Evolutionary conservation across 1,140 invertebrate species (phyloP), one percentile per base, ranked within the genome.

Genomic region (Scaptodrosophila lebanonensis): DNA sequence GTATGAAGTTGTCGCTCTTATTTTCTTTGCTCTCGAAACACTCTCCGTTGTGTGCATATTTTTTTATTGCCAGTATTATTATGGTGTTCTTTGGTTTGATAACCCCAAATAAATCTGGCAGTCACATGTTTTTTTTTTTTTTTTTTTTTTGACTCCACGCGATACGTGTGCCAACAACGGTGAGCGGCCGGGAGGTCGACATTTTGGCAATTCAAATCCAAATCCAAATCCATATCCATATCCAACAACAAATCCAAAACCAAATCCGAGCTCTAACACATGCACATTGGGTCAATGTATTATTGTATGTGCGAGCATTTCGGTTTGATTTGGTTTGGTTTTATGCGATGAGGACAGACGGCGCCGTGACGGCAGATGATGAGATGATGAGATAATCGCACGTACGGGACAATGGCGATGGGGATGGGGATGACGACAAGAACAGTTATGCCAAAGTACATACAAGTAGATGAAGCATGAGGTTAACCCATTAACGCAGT

Each of bases 61-160:
- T 42, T 45, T 62, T 51, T 18, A 43, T 51, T 40, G 38, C 18
- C 25, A 38, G 57, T 53, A 35, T 16, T 43, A 36, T 56, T 59
- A 60, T 52, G 67, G 50, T 69, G 43, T 36, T 66, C 42, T 48
- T 29, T 36, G 57, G 63, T 53, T 50, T 62, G 66, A 70, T 75
- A 75, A 61, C 70, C 70, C 70, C 47, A 75, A 57, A 75, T 75
- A 75, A 75, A 75, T 75, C 66, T 68, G 58, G 64, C 63, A 73
- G 52, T 75, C 60, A 48, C 64, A 58, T 38, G 11, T 33, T 44
- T 44, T 27, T 42, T 27, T 20, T 36, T 33, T 43, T 25, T n/a
- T 15, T 39, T 16, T 25, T 12, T 47, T 42, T 44, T 42, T 17
- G 50, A 16, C 29, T 17, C 22, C 25, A n/a, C n/a, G n/a, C n/a